Evolutionary conservation across 2,797 vertebrate species (phyloP), one percentile per base, ranked within the genome.

Genomic region (Oreortyx pictus): DNA sequence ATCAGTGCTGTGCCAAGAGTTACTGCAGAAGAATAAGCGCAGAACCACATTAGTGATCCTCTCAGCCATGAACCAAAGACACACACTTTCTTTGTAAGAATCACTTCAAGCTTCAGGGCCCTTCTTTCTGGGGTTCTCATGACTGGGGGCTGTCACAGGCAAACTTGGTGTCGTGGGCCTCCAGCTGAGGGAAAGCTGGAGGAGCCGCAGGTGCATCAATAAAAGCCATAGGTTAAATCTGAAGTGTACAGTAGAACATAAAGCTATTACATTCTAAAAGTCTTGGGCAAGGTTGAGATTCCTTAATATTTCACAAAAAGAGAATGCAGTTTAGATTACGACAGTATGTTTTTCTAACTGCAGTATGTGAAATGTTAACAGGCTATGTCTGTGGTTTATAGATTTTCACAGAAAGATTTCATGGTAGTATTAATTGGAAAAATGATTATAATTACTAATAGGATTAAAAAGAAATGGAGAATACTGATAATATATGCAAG

Each of bases 361-460:
- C 81, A 41, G 27, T 5, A 5, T 31, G 10, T 59, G 82, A 70
- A 70, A 57, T 61, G 86, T 75, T 91, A 81, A 41, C 74, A 74
- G 86, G 52, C 24, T 39, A 54, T 29, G 24, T 57, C 79, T 75
- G 59, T 23, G 23, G 66, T 35, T 82, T 59, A 12, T 41, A 52
- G 67, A 54, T 72, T 64, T 71, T 72, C 82, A 75, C 31, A 60
- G 83, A 54, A 81, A 64, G 67, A 44, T 39, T 75, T 79, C 68
- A 31, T 68, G 41, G 71, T 64, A 88, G 44, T 50, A 59, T 64
- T 90, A 79, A 72, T 80, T 86, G 77, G n/a, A 37, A n/a, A 82
- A 88, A 68, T 29, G 25, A 41, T 81, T 89, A 76, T 88, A 79
- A 64, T 88, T 60, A 85, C 75, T 93, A 89, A 86, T 61, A 87